phyloP scores from a whole-genome alignment of 2,797 vertebrate genomes.

The Sebastes kiyomatsui region DNA sequence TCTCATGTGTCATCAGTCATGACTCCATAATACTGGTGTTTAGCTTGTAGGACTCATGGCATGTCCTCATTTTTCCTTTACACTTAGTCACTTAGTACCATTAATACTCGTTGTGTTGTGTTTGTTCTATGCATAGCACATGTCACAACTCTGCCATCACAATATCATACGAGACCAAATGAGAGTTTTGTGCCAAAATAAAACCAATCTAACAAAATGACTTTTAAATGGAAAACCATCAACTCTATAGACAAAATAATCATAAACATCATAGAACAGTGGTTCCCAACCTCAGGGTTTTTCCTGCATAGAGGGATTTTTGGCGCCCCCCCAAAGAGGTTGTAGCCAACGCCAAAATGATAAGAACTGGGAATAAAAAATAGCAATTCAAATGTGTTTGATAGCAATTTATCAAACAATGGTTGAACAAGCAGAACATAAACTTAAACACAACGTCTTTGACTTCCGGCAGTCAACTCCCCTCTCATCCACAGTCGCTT shows the following conservation, averaged over 20 bases:
- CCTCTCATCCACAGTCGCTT: neutral
- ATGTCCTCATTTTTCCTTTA: conserved; percentile 10
- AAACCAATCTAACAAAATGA: neutral
- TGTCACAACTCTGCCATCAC: neutral
- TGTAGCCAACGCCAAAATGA: neutral
- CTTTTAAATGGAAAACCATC: neutral
- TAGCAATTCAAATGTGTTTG: no score
- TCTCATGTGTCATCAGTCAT: conserved; percentile 53
- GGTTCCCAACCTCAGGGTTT: neutral
- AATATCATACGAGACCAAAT: neutral
- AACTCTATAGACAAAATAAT: neutral
- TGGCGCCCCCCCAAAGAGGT: neutral
- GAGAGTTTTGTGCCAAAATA: conserved; percentile 33
- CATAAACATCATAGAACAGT: neutral
- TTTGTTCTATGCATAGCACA: conserved; percentile 3
- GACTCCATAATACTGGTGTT: conserved; percentile 10
- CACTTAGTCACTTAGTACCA: neutral
- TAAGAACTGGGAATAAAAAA: no score
- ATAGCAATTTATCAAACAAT: neutral
- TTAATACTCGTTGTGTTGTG: neutral
- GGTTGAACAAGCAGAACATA: neutral
- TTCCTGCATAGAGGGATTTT: neutral
- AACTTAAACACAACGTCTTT: neutral
- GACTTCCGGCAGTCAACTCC: neutral
- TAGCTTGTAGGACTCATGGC: neutral